Percentiles rank a stretch among this genome's conserved stretches.
phyloP scores from a whole-genome alignment of 2,113 vertebrate species.

The Cheirogaleus medius region DNA sequence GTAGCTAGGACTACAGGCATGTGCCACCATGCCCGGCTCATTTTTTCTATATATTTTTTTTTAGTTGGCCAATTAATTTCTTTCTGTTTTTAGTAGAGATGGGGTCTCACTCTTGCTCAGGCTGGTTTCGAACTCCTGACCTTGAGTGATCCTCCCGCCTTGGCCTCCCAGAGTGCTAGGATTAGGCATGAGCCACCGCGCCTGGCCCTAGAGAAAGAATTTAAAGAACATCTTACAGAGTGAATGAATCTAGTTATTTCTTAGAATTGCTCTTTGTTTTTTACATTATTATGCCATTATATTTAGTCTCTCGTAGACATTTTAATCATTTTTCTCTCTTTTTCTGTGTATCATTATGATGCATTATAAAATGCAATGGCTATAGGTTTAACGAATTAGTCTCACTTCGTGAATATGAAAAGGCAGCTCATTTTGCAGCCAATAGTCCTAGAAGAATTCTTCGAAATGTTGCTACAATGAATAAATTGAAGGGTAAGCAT shows the following conservation, averaged over 20 bases:
- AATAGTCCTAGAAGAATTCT: constrained; percentile 85
- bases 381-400: constrained; percentile 87
- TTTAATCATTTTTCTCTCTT: constrained; percentile 41
- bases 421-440: constrained; percentile 84
- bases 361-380: constrained; percentile 56
- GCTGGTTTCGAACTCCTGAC: no score
- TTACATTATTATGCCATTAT: background rate
- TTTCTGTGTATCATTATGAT: background rate
- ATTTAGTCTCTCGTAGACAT: constrained; percentile 10
- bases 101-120: no score
- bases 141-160: no score
- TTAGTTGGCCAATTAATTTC: no score
- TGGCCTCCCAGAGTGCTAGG: no score
- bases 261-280: constrained; percentile 22
- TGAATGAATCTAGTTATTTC: background rate
- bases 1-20: no score
- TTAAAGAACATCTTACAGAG: background rate
- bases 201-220: background rate
- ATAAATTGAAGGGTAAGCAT: constrained; percentile 83
- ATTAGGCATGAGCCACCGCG: no score
- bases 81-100: no score
- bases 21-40: no score
- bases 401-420: constrained; percentile 82
- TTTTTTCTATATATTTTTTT: no score
- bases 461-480: constrained; percentile 83